phyloP scores from a whole-genome alignment of 2,888 invertebrate genomes.

The Oxyteleia sp. region DNA sequence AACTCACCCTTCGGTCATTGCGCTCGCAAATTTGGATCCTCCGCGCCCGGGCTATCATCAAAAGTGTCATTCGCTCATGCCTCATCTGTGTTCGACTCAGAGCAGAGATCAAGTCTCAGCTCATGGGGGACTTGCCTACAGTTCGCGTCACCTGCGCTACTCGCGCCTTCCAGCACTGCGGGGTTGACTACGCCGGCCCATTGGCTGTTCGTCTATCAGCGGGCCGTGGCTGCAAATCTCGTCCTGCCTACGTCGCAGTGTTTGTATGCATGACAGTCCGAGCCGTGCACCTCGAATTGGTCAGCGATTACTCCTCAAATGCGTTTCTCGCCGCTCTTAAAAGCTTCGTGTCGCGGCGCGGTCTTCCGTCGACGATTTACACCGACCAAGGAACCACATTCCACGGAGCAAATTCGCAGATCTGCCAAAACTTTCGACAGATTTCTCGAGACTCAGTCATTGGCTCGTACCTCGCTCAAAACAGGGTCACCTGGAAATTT shows the following conservation, averaged over 20 bases:
- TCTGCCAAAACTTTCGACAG: too few species aligned
- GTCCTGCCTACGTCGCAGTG: slow-evolving; percentile 8
- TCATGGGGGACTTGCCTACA: slow-evolving; percentile 9
- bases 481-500: too few species aligned
- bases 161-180: neutral
- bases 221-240: neutral
- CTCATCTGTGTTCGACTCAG: neutral
- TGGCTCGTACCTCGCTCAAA: too few species aligned
- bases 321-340: slow-evolving; percentile 5
- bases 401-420: slow-evolving; percentile 68
- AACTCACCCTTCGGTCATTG: neutral
- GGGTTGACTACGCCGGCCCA: slow-evolving; percentile 37
- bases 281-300: slow-evolving; percentile 25
- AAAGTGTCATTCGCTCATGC: slow-evolving; percentile 1
- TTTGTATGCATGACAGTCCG: slow-evolving; percentile 19
- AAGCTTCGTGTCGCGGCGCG: neutral
- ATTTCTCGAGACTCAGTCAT: too few species aligned
- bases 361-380: slow-evolving; percentile 48
- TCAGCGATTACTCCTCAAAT: neutral
- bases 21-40: too few species aligned
- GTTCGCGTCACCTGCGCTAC: neutral
- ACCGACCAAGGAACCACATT: slow-evolving; percentile 80
- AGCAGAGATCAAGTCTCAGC: neutral
- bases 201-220: neutral
- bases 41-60: neutral